Evolutionary conservation across 2,888 invertebrate species (phyloP), one percentile per base, ranked within the genome.

Genomic region (Polietes domitor): DNA sequence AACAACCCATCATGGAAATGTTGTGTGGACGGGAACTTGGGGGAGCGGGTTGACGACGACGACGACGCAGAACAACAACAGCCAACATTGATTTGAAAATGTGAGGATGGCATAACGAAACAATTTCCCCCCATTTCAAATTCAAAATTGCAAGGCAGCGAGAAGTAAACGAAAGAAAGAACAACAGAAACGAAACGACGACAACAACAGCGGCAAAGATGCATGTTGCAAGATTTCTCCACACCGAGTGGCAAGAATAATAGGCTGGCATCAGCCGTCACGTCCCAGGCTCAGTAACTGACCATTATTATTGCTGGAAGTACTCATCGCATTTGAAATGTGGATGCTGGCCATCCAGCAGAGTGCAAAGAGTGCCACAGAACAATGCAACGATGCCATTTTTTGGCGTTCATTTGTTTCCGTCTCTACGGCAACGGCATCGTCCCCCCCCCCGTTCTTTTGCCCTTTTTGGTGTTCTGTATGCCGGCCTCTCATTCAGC

Each of bases 141-240:
- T 76, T 76, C 68, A 43, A 41, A 72, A 53, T 71, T 58, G 41
- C 53, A 12, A 41, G 17, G 47, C 3, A 10, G 61, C n/a, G 41
- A 47, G 28, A 43, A 28, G 4, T 4, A 12, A 17, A 17, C n/a
- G 68, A 61, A 1, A 24, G n/a, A 21, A 10, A 17, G 4, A 72
- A 77, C 73, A 50, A 1, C 5, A 70, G 37, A 32, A 47, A 55
- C 32, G n/a, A 53, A 53, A 53, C 32, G 15, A 65, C 21, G 55
- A 21, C 32, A 53, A 53, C 32, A 21, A 65, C 21, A 68, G n/a
- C 32, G 47, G 26, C 65, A 77, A 73, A 83, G 83, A 83, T 83
- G 32, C 83, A 80, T 83, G 80, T 72, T 70, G 63, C 74, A 80
- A 83, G 83, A 83, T 83, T 80, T 80, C 63, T 61, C 10, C 58